A percentile compares a stretch with the other conserved stretches of the same genome.
These are phyloP conservation scores for Gymnopithys bicolor DNA, from an alignment of 2,797 vertebrate species.

Conservation along the genomic window DNA sequence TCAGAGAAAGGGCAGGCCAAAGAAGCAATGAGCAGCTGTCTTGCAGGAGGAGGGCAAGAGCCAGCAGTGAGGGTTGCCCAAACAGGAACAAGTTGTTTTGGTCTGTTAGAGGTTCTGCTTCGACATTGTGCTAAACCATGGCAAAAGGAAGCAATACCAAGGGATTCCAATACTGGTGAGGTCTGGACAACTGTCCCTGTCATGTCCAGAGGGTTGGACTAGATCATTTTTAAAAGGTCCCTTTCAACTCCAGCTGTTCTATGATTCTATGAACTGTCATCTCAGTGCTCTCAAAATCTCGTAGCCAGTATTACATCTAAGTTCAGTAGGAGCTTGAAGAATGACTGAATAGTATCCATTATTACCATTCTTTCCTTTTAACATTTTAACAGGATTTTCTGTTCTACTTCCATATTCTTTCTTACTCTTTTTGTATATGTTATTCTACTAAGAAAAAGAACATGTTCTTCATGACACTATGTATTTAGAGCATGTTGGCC, in stretches of 20 bases:
- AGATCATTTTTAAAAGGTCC: neutral
- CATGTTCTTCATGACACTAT: neutral
- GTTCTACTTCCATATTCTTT: neutral
- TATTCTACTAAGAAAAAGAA: constrained; percentile 5
- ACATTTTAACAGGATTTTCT: neutral
- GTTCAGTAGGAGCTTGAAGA: neutral
- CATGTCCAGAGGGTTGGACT: neutral
- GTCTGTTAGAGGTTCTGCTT: neutral
- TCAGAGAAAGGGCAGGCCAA: neutral
- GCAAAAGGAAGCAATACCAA: neutral
- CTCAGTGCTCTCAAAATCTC: neutral
- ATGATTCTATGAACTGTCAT: neutral
- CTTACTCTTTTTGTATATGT: constrained; percentile 11
- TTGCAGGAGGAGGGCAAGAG: neutral
- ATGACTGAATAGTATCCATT: neutral
- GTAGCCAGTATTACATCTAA: neutral
- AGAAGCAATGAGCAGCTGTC: neutral
- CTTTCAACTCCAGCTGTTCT: neutral
- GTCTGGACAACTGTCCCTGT: neutral
- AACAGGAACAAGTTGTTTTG: neutral
- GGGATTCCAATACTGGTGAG: neutral
- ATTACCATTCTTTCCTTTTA: neutral
- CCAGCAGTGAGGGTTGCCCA: neutral
- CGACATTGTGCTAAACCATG: neutral
- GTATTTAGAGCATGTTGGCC: constrained; percentile 43